Percentiles rank a stretch among this genome's conserved stretches.
Evolutionary conservation across 2,797 vertebrate species (phyloP).

Genomic region (Bovichtus variegatus): DNA sequence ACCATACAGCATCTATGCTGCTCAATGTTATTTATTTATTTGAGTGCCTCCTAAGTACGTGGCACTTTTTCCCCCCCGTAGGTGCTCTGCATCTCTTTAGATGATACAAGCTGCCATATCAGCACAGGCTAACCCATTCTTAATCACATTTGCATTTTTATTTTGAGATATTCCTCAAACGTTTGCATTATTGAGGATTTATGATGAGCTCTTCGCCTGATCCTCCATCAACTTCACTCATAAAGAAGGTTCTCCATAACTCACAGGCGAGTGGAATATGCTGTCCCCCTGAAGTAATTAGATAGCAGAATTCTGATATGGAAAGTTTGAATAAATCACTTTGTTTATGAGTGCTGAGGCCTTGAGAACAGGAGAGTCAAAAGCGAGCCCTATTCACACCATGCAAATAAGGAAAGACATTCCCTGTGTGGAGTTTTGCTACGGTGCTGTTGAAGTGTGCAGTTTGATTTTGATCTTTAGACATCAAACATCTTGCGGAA

Average conservation of each 20-base stretch:
- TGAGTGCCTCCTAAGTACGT: conserved; percentile 75
- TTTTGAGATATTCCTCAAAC: conserved; percentile 89
- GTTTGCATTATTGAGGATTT: conserved; percentile 91
- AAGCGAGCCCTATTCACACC: conserved; percentile 53
- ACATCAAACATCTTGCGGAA: neutral
- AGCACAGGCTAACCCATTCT: conserved; percentile 88
- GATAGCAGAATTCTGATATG: conserved; percentile 87
- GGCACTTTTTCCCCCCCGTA: conserved; percentile 47
- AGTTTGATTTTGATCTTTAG: conserved; percentile 39
- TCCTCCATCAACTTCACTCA: conserved; percentile 90
- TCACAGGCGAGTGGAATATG: conserved; percentile 86
- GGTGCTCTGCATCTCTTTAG: conserved; percentile 79
- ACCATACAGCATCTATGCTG: conserved; percentile 67
- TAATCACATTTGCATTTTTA: conserved; percentile 91
- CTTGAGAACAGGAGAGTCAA: conserved; percentile 77
- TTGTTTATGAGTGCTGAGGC: conserved; percentile 87
- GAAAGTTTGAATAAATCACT: conserved; percentile 89
- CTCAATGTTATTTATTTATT: conserved; percentile 79
- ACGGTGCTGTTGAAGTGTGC: conserved; percentile 16
- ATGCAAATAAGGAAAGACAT: conserved; percentile 21
- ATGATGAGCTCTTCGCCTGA: conserved; percentile 85
- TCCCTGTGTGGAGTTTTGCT: conserved; percentile 27
- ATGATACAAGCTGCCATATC: conserved; percentile 88
- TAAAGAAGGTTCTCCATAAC: conserved; percentile 89
- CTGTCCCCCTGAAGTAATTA: conserved; percentile 87